Evolutionary conservation across 2,113 vertebrate species (phyloP), one percentile per base, ranked within the genome.

Genomic region (Apeltes quadracus): DNA sequence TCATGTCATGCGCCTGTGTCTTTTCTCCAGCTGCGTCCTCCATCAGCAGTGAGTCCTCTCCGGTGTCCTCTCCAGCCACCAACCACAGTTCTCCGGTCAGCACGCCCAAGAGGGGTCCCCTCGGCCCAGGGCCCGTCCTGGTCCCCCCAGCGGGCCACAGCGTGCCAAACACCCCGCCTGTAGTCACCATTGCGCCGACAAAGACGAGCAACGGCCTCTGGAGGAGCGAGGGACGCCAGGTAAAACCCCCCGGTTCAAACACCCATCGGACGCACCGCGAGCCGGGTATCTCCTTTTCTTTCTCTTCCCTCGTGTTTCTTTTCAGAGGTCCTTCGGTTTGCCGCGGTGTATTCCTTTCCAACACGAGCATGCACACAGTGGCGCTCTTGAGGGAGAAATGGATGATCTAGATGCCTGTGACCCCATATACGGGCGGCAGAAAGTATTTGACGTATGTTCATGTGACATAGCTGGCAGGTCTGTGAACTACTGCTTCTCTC

Each of bases 71-170:
- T 0, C 98, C 98, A 0, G 98, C 97, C 90, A 98, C 98, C 89
- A 99, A 99, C 90, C 98, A 99, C 94, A 98, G 96, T 88, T 98
- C 98, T 67, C 98, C 98, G 0, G 97, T 97, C 89, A 97, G 96
- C 89, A 99, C 98, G 0, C 98, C 98, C 75, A 99, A 99, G 59
- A 95, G 97, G 0, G 98, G 96, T 71, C 96, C 97, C 68, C 97
- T 98, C 87, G 97, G 96, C 84, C 97, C 96, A 92, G 97, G 96
- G 15, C 95, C 96, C 41, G 96, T 98, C 87, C 95, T 98, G 1
- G 96, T 97, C 61, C 96, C 97, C 20, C 95, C 96, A 0, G 94
- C 91, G 48, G 95, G 96, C 54, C 98, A 98, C 94, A 97, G 93
- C 0, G 96, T 98, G 89, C 97, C 97, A 90, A 99, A 96, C 92